Conservation (phyloP, 2,888 invertebrate genomes). For the Trichogramma dendrolimi region DNA sequence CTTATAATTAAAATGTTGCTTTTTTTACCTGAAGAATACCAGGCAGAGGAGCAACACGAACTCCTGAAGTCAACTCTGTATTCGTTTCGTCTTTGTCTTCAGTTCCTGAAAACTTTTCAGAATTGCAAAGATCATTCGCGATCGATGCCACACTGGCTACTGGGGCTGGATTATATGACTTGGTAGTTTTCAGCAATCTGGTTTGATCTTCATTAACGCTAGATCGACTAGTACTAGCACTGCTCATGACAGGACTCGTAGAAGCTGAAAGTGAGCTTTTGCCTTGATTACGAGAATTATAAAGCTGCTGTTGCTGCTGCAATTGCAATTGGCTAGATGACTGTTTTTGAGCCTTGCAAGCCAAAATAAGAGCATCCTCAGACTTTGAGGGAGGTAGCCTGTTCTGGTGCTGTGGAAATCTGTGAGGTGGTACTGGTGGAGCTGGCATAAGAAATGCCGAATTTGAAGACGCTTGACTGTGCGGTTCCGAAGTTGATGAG, state of each 20-base stretch:
- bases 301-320: background rate
- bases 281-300: too few relatives aligned
- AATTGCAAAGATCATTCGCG: too few relatives aligned
- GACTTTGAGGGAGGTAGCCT: constrained; percentile 74
- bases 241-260: too few relatives aligned
- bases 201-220: too few relatives aligned
- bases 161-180: too few relatives aligned
- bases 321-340: constrained; percentile 32
- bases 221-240: too few relatives aligned
- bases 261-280: too few relatives aligned
- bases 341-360: constrained; percentile 46
- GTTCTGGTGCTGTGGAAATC: constrained; percentile 33
- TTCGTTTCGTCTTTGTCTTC: constrained; percentile 44
- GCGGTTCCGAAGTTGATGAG: constrained; percentile 40
- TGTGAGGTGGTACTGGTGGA: constrained; percentile 20
- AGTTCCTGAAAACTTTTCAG: constrained; percentile 31
- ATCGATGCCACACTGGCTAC: too few relatives aligned
- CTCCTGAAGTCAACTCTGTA: constrained; percentile 34
- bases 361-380: constrained; percentile 68
- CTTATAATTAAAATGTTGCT: background rate
- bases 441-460: constrained; percentile 15
- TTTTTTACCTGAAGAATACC: constrained; percentile 63
- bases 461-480: constrained; percentile 12
- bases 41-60: constrained; percentile 46
- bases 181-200: too few relatives aligned